Conservation (phyloP, 2,797 vertebrate genomes). For the Tauraco hartlaubi region DNA sequence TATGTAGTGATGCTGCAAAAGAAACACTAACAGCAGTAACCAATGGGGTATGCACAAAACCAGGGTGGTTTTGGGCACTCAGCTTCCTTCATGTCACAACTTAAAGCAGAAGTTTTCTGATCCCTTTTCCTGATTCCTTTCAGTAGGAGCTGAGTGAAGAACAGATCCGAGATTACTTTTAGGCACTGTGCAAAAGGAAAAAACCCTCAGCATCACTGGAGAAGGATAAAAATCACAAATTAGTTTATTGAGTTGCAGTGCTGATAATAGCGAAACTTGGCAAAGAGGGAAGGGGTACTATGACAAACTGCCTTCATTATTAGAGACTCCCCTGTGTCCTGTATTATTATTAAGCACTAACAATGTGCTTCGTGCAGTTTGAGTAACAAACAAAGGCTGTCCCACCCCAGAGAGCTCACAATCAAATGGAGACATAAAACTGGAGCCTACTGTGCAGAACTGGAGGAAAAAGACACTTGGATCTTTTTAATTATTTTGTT, state of each 20-base stretch:
- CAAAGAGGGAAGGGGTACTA: conserved; percentile 37
- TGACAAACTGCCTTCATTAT: conserved; percentile 75
- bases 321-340: conserved; percentile 63
- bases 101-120: background rate
- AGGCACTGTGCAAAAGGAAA: background rate
- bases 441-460: conserved; percentile 56
- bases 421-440: conserved; percentile 56
- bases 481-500: conserved; percentile 66
- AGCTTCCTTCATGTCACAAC: background rate
- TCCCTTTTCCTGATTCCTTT: background rate
- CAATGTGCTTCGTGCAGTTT: background rate
- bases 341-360: conserved; percentile 65
- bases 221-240: conserved; percentile 45
- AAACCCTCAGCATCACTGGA: background rate
- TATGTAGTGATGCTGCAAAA: background rate
- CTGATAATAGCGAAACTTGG: conserved; percentile 31
- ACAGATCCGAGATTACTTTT: background rate
- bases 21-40: background rate
- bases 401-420: conserved; percentile 60
- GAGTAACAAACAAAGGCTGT: conserved; percentile 68
- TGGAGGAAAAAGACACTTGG: conserved; percentile 13
- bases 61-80: rapidly evolving
- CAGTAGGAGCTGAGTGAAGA: background rate
- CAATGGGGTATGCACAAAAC: background rate
- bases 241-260: conserved; percentile 22